These are phyloP conservation scores for Coracias cyanogaster DNA, from an alignment of 2,797 vertebrate species.

Conservation along the genomic window DNA sequence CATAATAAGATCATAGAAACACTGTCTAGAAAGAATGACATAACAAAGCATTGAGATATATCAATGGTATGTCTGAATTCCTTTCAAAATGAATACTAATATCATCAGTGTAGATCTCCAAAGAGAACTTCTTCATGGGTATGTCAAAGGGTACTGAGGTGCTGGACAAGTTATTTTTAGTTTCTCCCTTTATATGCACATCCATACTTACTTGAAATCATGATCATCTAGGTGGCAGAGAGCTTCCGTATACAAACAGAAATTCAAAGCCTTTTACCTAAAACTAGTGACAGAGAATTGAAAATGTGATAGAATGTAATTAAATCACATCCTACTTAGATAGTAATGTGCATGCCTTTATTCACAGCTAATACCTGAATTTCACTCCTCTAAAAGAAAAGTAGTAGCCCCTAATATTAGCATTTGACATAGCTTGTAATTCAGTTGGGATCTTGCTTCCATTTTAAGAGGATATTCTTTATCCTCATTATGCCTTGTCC, in stretches of 20 bases:
- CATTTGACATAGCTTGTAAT: neutral
- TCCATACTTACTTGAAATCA: neutral
- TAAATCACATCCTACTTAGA: conserved; percentile 21
- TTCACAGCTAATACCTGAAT: conserved; percentile 20
- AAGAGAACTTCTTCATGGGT: neutral
- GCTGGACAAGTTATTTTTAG: neutral
- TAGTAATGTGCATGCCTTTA: conserved; percentile 7
- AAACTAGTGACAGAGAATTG: conserved; percentile 29
- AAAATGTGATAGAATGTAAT: conserved; percentile 41
- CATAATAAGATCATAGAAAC: neutral
- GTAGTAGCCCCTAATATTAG: neutral
- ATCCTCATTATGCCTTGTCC: neutral
- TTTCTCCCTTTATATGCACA: neutral
- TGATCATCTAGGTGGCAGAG: neutral
- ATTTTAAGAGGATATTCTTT: neutral
- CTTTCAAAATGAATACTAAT: neutral
- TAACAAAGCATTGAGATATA: neutral
- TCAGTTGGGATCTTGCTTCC: neutral
- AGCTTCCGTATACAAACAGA: neutral
- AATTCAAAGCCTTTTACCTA: conserved; percentile 6
- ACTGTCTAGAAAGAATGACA: neutral
- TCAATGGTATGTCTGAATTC: neutral
- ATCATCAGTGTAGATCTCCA: neutral
- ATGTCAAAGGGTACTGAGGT: neutral
- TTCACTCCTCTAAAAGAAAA: neutral